Conservation (phyloP, 2,888 invertebrate species). For the Thecophora atra region DNA sequence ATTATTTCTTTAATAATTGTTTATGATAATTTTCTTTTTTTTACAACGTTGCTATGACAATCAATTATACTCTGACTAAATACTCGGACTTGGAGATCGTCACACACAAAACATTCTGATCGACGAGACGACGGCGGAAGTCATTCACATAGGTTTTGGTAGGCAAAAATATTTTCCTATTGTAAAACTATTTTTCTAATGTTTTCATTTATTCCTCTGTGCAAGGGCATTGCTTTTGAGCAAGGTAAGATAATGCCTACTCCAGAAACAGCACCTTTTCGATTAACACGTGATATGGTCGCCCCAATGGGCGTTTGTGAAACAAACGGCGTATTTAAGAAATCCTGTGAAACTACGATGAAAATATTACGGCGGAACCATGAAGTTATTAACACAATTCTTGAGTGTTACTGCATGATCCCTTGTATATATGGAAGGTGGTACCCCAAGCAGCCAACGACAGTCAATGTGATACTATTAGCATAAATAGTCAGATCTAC, state of each 20-base stretch:
- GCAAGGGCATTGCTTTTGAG: conserved; percentile 90
- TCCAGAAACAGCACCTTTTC: conserved; percentile 95
- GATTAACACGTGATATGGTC: conserved; percentile 91
- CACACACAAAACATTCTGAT: conserved; percentile 94
- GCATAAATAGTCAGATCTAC: not conserved
- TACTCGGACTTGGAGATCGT: conserved; percentile 93
- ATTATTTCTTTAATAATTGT: too few species aligned
- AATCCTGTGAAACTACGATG: conserved; percentile 90
- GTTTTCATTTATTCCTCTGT: not conserved
- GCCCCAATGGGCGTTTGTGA: conserved; percentile 94
- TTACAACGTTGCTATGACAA: conserved; percentile 80
- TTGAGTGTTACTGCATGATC: conserved; percentile 95
- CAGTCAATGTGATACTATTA: conserved; percentile 41
- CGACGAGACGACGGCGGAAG: conserved; percentile 88
- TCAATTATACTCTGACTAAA: conserved; percentile 95
- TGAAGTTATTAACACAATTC: conserved; percentile 85
- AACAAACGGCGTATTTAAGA: conserved; percentile 87
- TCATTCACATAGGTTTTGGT: conserved; percentile 97
- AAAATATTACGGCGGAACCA: conserved; percentile 82
- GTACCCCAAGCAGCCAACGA: conserved; percentile 60
- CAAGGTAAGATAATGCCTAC: conserved; percentile 89
- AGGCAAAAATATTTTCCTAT: conserved; percentile 8
- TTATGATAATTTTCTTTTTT: too few species aligned
- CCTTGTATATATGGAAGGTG: conserved; percentile 88
- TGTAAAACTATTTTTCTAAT: not conserved